Conservation (phyloP, 2,113 vertebrate genomes). For the Caloenas nicobarica region DNA sequence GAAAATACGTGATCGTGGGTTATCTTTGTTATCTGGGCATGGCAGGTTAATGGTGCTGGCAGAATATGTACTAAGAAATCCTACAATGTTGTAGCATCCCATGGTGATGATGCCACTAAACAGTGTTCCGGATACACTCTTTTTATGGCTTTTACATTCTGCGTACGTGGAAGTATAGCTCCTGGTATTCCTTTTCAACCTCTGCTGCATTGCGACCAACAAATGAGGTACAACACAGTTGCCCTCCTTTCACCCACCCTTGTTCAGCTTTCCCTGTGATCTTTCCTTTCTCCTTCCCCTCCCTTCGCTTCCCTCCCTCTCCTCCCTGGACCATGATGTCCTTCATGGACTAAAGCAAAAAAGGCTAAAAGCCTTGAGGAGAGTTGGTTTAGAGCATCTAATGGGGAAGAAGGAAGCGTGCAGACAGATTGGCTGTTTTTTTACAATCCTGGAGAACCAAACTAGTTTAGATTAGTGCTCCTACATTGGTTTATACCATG, state of each 20-base stretch:
- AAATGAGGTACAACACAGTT: neutral
- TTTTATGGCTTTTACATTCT: neutral
- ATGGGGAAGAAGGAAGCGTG: neutral
- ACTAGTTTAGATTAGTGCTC: neutral
- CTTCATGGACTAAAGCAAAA: neutral
- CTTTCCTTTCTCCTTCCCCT: neutral
- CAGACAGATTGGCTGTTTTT: neutral
- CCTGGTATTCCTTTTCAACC: neutral
- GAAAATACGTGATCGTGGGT: slow-evolving; percentile 6
- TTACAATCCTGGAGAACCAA: neutral
- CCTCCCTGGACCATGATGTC: neutral
- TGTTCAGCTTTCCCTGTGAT: neutral
- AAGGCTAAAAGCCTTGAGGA: neutral
- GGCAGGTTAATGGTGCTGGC: slow-evolving; percentile 11
- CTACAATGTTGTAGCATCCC: rapidly evolving
- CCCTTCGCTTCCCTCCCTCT: neutral
- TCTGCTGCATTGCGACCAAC: neutral
- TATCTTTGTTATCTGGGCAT: slow-evolving; percentile 41
- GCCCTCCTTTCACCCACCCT: neutral
- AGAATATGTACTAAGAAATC: neutral
- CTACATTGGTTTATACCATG: neutral
- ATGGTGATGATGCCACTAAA: neutral
- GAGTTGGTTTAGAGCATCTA: neutral
- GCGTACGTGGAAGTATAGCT: neutral
- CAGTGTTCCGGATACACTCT: neutral